Percentiles rank a stretch among this genome's conserved stretches.
Evolutionary conservation across 2,113 vertebrate species (phyloP).

Genomic region (Melospiza melodia): DNA sequence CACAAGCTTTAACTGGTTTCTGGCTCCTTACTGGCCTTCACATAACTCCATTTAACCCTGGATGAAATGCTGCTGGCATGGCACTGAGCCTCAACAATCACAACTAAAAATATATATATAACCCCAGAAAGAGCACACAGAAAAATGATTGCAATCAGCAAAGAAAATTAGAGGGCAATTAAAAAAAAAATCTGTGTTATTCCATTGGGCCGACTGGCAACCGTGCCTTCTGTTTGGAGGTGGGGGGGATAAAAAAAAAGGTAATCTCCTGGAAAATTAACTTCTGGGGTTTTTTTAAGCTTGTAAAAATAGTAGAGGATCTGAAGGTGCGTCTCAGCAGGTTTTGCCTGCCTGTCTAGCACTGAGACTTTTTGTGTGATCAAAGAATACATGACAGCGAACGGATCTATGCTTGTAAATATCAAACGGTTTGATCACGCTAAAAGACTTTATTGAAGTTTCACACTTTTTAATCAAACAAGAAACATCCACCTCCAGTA

Average conservation of each 20-base stretch:
- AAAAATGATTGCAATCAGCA: neutral
- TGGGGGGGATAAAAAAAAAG: neutral
- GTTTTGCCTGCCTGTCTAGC: neutral
- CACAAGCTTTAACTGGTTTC: neutral
- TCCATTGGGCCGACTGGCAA: neutral
- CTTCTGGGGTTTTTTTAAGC: neutral
- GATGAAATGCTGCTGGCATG: neutral
- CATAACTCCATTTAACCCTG: neutral
- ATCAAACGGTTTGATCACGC: constrained; percentile 54
- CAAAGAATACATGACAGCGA: constrained; percentile 71
- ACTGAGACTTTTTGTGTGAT: constrained; percentile 44
- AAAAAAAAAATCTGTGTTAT: neutral
- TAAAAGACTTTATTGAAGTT: constrained; percentile 30
- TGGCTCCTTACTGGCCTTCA: neutral
- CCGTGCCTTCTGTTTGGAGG: neutral
- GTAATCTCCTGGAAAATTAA: neutral
- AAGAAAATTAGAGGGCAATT: neutral
- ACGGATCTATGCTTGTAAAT: constrained; percentile 49
- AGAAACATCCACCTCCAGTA: neutral
- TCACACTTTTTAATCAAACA: constrained; percentile 30
- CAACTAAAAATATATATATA: neutral
- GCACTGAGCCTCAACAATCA: neutral
- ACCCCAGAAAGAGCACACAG: neutral
- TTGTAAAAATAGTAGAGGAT: constrained; percentile 7
- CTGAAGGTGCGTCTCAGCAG: neutral